Evolutionary conservation across 2,797 vertebrate genomes (phyloP), one percentile per base, ranked within the genome.

Genomic region (Anabas testudineus): DNA sequence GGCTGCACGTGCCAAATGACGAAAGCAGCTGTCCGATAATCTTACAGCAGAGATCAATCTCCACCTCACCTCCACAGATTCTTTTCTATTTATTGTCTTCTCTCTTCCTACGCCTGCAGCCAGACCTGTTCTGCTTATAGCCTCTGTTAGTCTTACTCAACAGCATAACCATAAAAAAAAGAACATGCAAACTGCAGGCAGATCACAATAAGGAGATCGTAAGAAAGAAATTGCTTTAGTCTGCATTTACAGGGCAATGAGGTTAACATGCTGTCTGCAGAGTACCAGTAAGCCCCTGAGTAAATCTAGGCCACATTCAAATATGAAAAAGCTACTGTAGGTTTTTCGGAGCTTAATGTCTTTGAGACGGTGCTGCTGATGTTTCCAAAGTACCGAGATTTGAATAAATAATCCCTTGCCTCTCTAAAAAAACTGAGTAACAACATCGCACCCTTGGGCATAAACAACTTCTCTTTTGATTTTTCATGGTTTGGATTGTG

Each of bases 341-440:
- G 60, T 69, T 82, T 88, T 21, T 69, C 55, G 15, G 19, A 72
- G 78, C 74, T 86, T 81, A 84, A 83, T 81, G 78, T 89, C 76
- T 80, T 63, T 70, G 47, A 85, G 74, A 76, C 64, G 51, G 65
- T 72, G 69, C 71, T 85, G 83, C 82, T 88, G 80, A 87, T 85
- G 80, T 90, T 88, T 88, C 81, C 77, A 88, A 82, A 89, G 86
- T 75, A 76, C 77, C 76, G 86, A 21, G 65, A 88, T 90, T 88
- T 85, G 77, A 86, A 90, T 82, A 86, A 90, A 87, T 87, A 90
- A 91, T 89, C 81, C 80, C 65, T 66, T 32, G 66, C 62, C 59
- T 78, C 54, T 78, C 48, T 57, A 13, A 36, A 32, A 67, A 79
- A 76, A 80, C 28, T n/a, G 24, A 84, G 64, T 67, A 75, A 81